Conservation (phyloP, 2,797 vertebrate species). For the Xenops minutus region DNA sequence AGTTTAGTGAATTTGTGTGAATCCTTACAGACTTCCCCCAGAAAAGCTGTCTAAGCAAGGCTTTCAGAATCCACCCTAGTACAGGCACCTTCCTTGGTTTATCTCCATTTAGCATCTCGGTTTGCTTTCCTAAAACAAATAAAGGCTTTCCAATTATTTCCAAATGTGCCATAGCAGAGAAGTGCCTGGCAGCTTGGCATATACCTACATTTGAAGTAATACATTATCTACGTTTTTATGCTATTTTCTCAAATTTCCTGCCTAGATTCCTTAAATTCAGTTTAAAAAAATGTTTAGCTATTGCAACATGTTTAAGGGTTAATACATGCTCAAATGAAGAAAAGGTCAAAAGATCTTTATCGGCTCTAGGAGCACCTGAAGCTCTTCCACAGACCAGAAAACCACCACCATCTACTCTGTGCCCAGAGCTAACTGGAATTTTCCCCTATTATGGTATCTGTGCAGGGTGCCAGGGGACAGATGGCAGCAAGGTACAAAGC, state of each 20-base stretch:
- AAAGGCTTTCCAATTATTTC: neutral
- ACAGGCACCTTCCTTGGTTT: neutral
- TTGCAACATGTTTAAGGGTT: neutral
- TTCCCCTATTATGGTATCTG: neutral
- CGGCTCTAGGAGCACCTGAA: neutral
- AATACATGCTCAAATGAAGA: neutral
- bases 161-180: neutral
- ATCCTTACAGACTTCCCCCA: neutral
- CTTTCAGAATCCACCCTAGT: neutral
- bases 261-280: neutral
- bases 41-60: neutral
- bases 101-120: neutral
- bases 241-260: neutral
- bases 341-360: neutral
- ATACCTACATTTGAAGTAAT: neutral
- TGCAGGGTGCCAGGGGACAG: conserved; percentile 9
- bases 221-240: neutral
- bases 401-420: neutral
- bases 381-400: neutral
- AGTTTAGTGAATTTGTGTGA: neutral
- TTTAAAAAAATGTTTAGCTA: neutral
- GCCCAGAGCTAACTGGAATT: neutral
- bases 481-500: conserved; percentile 41
- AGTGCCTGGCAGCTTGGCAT: neutral
- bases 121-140: neutral